Conservation (phyloP, 2,888 invertebrate genomes). For the Pandemis cinnamomeana region DNA sequence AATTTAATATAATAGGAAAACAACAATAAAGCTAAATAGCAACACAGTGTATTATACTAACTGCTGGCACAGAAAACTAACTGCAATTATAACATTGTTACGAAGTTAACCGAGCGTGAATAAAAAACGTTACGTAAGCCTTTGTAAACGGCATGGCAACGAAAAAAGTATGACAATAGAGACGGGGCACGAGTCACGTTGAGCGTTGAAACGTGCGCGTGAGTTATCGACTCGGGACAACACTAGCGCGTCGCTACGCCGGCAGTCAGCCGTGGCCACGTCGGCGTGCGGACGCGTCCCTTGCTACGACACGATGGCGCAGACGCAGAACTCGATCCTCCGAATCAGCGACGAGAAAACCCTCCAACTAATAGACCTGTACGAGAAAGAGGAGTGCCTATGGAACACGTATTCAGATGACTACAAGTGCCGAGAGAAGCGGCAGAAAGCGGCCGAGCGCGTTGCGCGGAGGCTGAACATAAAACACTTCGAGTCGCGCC, state of each 20-base stretch:
- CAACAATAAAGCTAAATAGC: not conserved
- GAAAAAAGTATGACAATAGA: not conserved
- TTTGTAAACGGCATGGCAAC: conserved; percentile 2
- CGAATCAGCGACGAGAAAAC: conserved; percentile 54
- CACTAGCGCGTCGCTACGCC: conserved; percentile 8
- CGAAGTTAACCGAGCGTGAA: conserved; percentile 1
- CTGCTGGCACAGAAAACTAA: not conserved
- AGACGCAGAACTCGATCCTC: conserved; percentile 47
- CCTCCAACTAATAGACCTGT: conserved; percentile 57
- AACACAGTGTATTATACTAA: conserved; percentile 9
- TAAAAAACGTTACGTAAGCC: conserved; percentile 13
- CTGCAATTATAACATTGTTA: conserved; percentile 11
- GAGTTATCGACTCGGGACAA: conserved; percentile 9
- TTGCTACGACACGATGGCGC: conserved; percentile 25
- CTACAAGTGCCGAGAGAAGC: conserved; percentile 53
- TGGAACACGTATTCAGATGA: conserved; percentile 57
- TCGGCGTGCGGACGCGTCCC: conserved; percentile 26
- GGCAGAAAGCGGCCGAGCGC: conserved; percentile 50
- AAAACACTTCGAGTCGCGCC: conserved; percentile 57
- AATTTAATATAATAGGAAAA: conserved; percentile 9
- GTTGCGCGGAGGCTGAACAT: conserved; percentile 60
- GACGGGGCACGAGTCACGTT: not conserved
- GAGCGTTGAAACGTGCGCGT: conserved; percentile 10
- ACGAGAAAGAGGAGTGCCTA: conserved; percentile 57
- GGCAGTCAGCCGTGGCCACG: conserved; percentile 41